Percentiles rank a stretch among this genome's conserved stretches.
Conservation (phyloP, 2,113 vertebrate species). For the Oncorhynchus gorbuscha region DNA sequence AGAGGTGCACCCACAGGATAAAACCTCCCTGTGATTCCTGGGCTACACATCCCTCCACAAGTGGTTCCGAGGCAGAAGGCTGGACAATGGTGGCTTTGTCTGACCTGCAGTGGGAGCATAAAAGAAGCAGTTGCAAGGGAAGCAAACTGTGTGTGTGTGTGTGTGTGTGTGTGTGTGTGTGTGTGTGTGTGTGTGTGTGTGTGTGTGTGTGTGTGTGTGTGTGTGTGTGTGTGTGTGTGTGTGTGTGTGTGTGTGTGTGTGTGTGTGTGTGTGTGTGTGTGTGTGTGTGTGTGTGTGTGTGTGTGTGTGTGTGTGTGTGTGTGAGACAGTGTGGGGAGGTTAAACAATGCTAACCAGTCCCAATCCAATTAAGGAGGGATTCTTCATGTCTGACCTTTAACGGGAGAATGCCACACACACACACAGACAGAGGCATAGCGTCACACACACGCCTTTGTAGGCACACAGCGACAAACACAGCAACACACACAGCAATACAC, state of each 20-base stretch:
- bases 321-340: constrained; percentile 52
- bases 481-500: neutral
- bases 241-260: neutral
- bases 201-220: constrained; percentile 1
- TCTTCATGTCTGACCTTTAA: constrained; percentile 71
- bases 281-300: no score
- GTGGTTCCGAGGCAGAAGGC: constrained; percentile 59
- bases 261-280: constrained; percentile 15
- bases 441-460: constrained; percentile 27
- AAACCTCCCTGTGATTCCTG: constrained; percentile 36
- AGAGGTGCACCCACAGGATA: constrained; percentile 62
- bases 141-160: constrained; percentile 2
- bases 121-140: constrained; percentile 24
- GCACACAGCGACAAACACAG: constrained; percentile 8
- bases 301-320: constrained; percentile 3
- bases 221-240: constrained; percentile 13
- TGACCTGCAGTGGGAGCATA: constrained; percentile 23
- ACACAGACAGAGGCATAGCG: neutral
- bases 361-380: constrained; percentile 73
- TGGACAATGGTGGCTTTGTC: constrained; percentile 71
- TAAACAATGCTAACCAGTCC: constrained; percentile 72
- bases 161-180: constrained; percentile 5
- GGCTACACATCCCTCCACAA: constrained; percentile 63
- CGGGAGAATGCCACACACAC: no score
- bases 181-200: neutral